phyloP scores from a whole-genome alignment of 2,113 vertebrate species.

The Benitochromis conjunctus region DNA sequence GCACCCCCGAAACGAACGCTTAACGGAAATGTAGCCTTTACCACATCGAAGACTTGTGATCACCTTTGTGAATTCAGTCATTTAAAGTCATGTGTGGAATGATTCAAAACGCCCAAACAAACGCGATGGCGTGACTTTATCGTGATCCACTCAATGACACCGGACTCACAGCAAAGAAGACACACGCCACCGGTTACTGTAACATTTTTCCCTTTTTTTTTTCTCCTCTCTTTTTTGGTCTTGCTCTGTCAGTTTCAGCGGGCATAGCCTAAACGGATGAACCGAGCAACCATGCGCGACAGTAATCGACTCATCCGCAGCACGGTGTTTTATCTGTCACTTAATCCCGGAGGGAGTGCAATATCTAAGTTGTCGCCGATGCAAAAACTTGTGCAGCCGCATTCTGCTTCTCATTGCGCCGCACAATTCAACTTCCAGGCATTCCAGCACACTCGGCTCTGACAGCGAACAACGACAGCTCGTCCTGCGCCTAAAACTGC shows the following conservation, averaged over 20 bases:
- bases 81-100: background rate
- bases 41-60: background rate
- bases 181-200: constrained; percentile 7
- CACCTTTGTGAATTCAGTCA: background rate
- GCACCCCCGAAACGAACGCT: constrained; percentile 7
- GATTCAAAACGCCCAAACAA: background rate
- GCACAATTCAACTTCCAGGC: constrained; percentile 55
- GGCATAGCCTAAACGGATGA: background rate
- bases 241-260: constrained; percentile 11
- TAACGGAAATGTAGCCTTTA: background rate
- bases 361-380: constrained; percentile 34
- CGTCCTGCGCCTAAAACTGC: constrained; percentile 3
- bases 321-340: background rate
- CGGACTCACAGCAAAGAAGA: background rate
- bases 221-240: background rate
- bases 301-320: background rate
- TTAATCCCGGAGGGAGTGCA: background rate
- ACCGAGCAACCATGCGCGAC: background rate
- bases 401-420: constrained; percentile 27
- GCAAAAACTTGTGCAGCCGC: constrained; percentile 59
- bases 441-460: constrained; percentile 49
- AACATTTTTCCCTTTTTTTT: background rate
- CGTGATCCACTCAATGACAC: background rate
- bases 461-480: background rate
- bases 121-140: background rate